Evolutionary conservation across 2,113 vertebrate genomes (phyloP).

Genomic region (Zeus faber): DNA sequence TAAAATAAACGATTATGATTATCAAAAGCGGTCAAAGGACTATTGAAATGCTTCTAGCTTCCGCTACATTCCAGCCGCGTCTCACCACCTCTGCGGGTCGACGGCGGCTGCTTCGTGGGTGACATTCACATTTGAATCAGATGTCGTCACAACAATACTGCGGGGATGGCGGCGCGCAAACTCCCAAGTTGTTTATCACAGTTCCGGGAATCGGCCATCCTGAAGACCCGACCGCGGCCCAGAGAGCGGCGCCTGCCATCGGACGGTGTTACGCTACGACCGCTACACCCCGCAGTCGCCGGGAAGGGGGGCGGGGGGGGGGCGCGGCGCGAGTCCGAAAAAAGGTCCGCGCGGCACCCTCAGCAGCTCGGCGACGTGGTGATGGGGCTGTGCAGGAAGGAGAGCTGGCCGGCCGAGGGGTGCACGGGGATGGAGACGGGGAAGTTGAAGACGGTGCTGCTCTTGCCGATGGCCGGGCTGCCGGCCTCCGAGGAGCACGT

Average conservation of each 20-base stretch:
- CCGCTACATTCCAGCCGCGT: too few relatives aligned
- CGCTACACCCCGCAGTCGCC: neutral
- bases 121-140: slow-evolving; percentile 38
- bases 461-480: slow-evolving; percentile 84
- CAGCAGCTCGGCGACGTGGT: slow-evolving; percentile 96
- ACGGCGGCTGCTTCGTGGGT: too few relatives aligned
- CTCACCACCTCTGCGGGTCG: too few relatives aligned
- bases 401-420: slow-evolving; percentile 78
- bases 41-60: too few relatives aligned
- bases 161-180: slow-evolving; percentile 31
- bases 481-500: slow-evolving; percentile 88
- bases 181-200: too few relatives aligned
- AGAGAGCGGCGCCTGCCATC: neutral
- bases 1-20: slow-evolving; percentile 53
- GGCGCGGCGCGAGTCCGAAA: slow-evolving; percentile 9
- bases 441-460: slow-evolving; percentile 91
- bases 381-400: slow-evolving; percentile 94
- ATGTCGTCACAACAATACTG: slow-evolving; percentile 56
- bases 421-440: slow-evolving; percentile 93
- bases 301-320: slow-evolving; percentile 11
- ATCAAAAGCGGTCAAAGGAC: slow-evolving; percentile 65
- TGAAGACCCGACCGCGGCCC: neutral
- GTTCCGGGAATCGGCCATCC: too few relatives aligned
- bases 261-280: neutral
- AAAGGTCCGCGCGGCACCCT: slow-evolving; percentile 38